Evolutionary conservation across 1,140 invertebrate species (phyloP), one percentile per base, ranked within the genome.

Genomic region (Penaeus chinensis): DNA sequence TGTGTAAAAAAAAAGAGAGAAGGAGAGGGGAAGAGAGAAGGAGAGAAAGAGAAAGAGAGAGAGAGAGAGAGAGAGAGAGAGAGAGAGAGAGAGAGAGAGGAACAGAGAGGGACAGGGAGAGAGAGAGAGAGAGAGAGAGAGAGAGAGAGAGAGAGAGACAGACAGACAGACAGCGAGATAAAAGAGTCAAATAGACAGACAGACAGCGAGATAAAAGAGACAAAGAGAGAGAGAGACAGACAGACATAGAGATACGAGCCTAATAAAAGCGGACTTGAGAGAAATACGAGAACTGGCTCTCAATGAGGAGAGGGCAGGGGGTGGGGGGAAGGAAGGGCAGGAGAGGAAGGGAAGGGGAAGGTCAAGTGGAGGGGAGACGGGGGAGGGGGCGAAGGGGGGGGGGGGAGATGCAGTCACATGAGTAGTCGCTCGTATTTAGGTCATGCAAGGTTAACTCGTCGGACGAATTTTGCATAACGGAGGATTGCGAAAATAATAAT

Each of bases 71-170:
- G n/a, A 20, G 63, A 3, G n/a, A n/a, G 3, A 66, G 63, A 66
- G 63, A 3, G 63, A n/a, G n/a, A 66, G n/a, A 3, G 66, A 69
- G 7, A 19, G 66, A 69, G 16, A 69, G 27, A 18, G 8, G 7
- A 8, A 69, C 0, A 69, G 66, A 69, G 27, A 8, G 66, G 7
- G 66, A 69, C 3, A 27, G 27, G 7, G 8, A 69, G 16, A 69
- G 27, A 69, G 66, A 69, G 66, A 27, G 66, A 19, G 27, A n/a
- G 27, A 69, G 27, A 27, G 66, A 69, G 66, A 69, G 66, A 69
- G 66, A 69, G 66, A 69, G 66, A 69, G 66, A 69, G 66, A 69
- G 66, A 69, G 66, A 69, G 66, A 69, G 66, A 69, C 3, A 69
- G 66, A 69, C 3, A 69, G 66, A 69, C 3, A 69, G 66, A 69